Percentiles rank a stretch among this genome's conserved stretches.
Conservation (phyloP, 2,797 vertebrate genomes). For the Chelon auratus region DNA sequence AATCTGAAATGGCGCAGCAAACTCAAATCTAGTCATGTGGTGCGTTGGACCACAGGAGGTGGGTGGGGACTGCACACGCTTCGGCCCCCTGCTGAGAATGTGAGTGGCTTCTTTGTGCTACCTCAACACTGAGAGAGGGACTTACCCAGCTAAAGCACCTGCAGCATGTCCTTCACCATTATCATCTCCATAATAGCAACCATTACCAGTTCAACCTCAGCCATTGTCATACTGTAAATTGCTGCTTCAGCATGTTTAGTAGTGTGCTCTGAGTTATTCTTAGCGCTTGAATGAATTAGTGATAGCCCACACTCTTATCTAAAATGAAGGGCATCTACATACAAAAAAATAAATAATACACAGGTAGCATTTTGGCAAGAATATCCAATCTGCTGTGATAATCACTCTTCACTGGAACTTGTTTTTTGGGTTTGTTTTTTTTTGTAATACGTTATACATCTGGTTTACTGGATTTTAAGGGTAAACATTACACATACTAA, state of each 20-base stretch:
- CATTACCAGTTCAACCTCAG: slow-evolving; percentile 21
- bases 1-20: slow-evolving; percentile 46
- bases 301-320: background rate
- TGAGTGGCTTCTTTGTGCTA: slow-evolving; percentile 33
- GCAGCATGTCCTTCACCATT: slow-evolving; percentile 24
- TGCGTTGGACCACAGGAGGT: slow-evolving; percentile 73
- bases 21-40: slow-evolving; percentile 23
- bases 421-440: no score
- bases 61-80: slow-evolving; percentile 73
- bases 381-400: background rate
- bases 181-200: slow-evolving; percentile 20
- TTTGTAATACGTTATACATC: background rate
- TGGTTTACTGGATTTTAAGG: background rate
- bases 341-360: no score
- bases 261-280: background rate
- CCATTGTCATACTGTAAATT: background rate
- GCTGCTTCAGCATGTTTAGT: background rate
- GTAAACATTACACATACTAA: background rate
- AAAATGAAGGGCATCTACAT: background rate
- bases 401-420: no score
- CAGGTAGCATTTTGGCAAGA: background rate
- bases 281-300: background rate
- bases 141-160: slow-evolving; percentile 56
- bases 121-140: slow-evolving; percentile 42
- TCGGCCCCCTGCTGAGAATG: slow-evolving; percentile 43